These are phyloP conservation scores for Drosophila ogumai DNA, from an alignment of 1,140 invertebrate species.

Conservation along the genomic window DNA sequence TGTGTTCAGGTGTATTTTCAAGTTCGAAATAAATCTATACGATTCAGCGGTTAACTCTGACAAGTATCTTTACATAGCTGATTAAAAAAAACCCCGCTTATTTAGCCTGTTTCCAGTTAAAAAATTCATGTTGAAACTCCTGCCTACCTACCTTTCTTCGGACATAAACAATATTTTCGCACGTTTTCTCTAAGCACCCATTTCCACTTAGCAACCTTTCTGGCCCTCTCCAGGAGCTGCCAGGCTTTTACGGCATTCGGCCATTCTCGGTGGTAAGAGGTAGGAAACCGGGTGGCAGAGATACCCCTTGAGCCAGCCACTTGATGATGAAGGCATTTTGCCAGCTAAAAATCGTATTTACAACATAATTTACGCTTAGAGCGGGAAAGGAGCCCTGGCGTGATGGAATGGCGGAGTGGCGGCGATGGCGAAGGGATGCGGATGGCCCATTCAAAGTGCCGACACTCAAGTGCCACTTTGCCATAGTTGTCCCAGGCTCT, in stretches of 20 bases:
- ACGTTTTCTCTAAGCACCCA: conserved; percentile 59
- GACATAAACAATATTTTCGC: conserved; percentile 60
- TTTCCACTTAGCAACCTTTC: conserved; percentile 73
- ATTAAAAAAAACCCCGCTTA: conserved; percentile 5
- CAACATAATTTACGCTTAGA: conserved; percentile 72
- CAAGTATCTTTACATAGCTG: neutral
- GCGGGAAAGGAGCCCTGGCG: neutral
- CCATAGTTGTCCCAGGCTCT: conserved; percentile 24
- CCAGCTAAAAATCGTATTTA: conserved; percentile 72
- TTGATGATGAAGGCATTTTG: conserved; percentile 75
- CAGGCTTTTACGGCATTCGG: conserved; percentile 46
- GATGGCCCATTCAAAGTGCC: conserved; percentile 58
- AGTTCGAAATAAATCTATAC: neutral
- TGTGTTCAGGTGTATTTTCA: neutral
- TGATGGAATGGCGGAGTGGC: conserved; percentile 7
- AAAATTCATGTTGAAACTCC: neutral
- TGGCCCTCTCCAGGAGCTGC: conserved; percentile 20
- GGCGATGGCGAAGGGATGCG: conserved; percentile 11
- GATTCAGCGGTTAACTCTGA: neutral
- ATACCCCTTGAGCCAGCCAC: conserved; percentile 32
- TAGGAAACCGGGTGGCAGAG: neutral
- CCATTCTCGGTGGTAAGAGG: conserved; percentile 8
- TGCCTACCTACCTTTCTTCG: neutral
- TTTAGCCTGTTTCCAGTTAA: neutral
- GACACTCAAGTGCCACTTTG: conserved; percentile 71